Percentiles rank a stretch among this genome's conserved stretches.
phyloP scores from a whole-genome alignment of 2,113 vertebrate species.

The Halichoeres trimaculatus region DNA sequence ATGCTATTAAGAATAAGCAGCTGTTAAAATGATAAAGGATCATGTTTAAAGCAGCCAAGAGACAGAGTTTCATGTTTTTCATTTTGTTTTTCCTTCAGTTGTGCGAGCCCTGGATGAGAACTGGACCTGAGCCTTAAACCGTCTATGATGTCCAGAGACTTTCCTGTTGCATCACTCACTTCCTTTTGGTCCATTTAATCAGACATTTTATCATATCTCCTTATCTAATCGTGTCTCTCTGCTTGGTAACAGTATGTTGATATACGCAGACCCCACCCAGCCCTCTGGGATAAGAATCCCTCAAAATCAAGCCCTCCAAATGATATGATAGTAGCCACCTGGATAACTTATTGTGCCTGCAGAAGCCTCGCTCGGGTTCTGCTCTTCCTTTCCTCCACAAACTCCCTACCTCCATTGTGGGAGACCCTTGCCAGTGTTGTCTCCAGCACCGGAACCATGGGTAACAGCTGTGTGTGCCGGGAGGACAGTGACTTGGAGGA shows the following conservation, averaged over 20 bases:
- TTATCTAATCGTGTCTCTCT: constrained; percentile 23
- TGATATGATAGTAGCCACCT: constrained; percentile 99
- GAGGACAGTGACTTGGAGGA: constrained; percentile 96
- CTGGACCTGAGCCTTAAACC: constrained; percentile 28
- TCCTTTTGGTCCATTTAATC: constrained; percentile 20
- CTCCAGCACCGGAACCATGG: constrained; percentile 87
- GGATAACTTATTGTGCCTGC: constrained; percentile 95
- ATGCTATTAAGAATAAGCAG: background rate
- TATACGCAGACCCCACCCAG: constrained; percentile 59
- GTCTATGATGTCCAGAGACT: constrained; percentile 42
- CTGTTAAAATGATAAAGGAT: background rate
- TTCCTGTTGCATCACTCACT: constrained; percentile 21
- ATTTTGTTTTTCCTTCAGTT: constrained; percentile 53
- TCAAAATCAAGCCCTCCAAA: constrained; percentile 86
- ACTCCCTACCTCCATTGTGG: constrained; percentile 87
- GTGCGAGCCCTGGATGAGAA: constrained; percentile 26
- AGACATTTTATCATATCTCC: background rate
- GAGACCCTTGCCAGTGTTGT: constrained; percentile 80
- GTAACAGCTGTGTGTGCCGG: constrained; percentile 96
- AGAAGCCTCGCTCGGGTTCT: constrained; percentile 95
- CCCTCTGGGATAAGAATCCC: constrained; percentile 79
- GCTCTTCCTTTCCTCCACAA: constrained; percentile 88
- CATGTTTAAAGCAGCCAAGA: background rate
- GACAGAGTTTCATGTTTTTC: constrained; percentile 11
- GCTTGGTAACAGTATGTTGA: constrained; percentile 64